phyloP scores from a whole-genome alignment of 2,888 invertebrate species.

The Nycteola revayana region DNA sequence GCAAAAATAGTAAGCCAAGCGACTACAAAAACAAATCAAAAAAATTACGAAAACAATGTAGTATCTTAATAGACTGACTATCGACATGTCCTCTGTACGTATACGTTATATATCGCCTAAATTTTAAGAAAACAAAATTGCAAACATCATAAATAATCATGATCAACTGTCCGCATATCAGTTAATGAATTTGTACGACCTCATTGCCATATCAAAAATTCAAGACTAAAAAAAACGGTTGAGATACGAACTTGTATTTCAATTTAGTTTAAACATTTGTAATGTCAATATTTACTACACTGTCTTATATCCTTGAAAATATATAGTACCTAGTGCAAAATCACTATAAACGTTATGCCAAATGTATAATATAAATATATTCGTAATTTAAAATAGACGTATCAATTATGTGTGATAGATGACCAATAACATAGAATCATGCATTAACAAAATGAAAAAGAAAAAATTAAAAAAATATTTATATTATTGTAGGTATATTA shows the following conservation, averaged over 20 bases:
- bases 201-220: slow-evolving; percentile 16
- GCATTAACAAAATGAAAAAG: slow-evolving; percentile 36
- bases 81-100: slow-evolving; percentile 48
- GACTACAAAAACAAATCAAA: slow-evolving; percentile 26
- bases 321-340: not conserved
- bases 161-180: slow-evolving; percentile 12
- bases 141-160: slow-evolving; percentile 2
- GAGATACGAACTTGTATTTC: too few species aligned
- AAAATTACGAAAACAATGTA: slow-evolving; percentile 41
- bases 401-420: slow-evolving; percentile 74
- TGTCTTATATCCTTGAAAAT: too few species aligned
- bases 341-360: slow-evolving; percentile 13
- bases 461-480: too few species aligned
- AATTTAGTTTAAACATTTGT: too few species aligned
- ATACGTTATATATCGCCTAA: slow-evolving; percentile 50
- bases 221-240: too few species aligned
- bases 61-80: slow-evolving; percentile 54
- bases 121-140: slow-evolving; percentile 32
- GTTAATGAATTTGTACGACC: slow-evolving; percentile 1
- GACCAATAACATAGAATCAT: slow-evolving; percentile 63
- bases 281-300: slow-evolving; percentile 2
- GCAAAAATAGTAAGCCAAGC: slow-evolving; percentile 24
- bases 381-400: slow-evolving; percentile 34
- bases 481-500: too few species aligned
- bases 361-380: slow-evolving; percentile 4